Conservation (phyloP, 2,797 vertebrate genomes). For the Sebastes minor region DNA sequence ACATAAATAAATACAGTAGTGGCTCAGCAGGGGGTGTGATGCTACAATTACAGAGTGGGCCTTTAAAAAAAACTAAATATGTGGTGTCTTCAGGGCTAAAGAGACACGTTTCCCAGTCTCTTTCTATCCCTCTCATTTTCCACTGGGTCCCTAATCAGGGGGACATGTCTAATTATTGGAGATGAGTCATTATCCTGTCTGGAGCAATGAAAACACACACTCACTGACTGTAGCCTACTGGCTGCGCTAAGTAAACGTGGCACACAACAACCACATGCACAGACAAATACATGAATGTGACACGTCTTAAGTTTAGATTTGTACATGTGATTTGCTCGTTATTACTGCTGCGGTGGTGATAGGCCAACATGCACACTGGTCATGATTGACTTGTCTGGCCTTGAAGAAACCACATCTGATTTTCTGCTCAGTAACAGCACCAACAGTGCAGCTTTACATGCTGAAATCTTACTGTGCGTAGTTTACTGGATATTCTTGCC, state of each 20-base stretch:
- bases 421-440: background rate
- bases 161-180: conserved; percentile 54
- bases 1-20: conserved; percentile 21
- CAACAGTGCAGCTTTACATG: background rate
- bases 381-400: conserved; percentile 24
- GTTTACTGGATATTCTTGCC: background rate
- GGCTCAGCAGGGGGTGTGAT: conserved; percentile 15
- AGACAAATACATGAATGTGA: background rate
- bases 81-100: conserved; percentile 21
- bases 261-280: conserved; percentile 1
- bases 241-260: background rate
- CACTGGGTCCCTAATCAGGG: conserved; percentile 57
- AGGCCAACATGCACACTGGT: background rate
- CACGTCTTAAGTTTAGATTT: background rate
- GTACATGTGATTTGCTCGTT: background rate
- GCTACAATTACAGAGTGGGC: conserved; percentile 27
- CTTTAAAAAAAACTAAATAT: conserved; percentile 9
- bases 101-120: conserved; percentile 11
- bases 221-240: background rate
- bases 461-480: background rate
- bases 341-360: background rate
- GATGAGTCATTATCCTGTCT: conserved; percentile 64
- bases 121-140: conserved; percentile 54
- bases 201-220: conserved; percentile 48
- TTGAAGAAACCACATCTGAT: conserved; percentile 3